Base-by-base conservation (phyloP, 2,888 invertebrate species). In the Conchocele bisecta region DNA sequence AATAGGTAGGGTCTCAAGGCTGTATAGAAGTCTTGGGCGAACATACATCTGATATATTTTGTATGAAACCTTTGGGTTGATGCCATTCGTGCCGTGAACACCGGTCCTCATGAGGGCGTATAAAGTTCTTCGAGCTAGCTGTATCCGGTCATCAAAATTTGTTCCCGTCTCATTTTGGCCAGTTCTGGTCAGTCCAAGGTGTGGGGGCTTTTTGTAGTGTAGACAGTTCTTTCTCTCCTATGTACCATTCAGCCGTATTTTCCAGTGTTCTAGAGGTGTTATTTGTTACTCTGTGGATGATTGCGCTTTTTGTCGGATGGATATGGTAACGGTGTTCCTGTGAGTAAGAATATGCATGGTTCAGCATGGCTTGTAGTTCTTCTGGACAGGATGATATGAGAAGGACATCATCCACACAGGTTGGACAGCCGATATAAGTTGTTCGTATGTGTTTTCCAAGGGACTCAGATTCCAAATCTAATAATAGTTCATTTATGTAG, bases 31-130 rank as follows among this genome's bases (percentile, higher is more conserved):
- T 24, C 53, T 29, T 24, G 63, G 63, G 7, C 26, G 3, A 3
- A 53, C 29, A 50, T 50, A 60, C 26, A 33, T 26, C 35, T 44
- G 54, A 26, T 35, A 53, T 31, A 44, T 53, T 20, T 53, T 63
- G 26, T 13, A 53, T 24, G 63, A 63, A n/a, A 51, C 51, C 44
- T 51, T 63, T 22, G 60, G 48, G 17, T 63, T 53, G 1, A 63
- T 33, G 2, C 39, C 60, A 15, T 60, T 60, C 7, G 24, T 35
- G 9, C 60, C 63, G 20, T 54, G 63, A 20, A 51, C 42, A 31
- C 44, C 53, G 20, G 50, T 31, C 15, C 41, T 41, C 9, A 39
- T 60, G 5, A 60, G 50, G 1, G 31, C 35, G 46, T 60, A 60
- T 33, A 41, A 17, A 4, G 60, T 60, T 20, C 58, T 46, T n/a